These are phyloP conservation scores for Heteromyza rotundicornis DNA, from an alignment of 2,888 invertebrate genomes.

Conservation along the genomic window DNA sequence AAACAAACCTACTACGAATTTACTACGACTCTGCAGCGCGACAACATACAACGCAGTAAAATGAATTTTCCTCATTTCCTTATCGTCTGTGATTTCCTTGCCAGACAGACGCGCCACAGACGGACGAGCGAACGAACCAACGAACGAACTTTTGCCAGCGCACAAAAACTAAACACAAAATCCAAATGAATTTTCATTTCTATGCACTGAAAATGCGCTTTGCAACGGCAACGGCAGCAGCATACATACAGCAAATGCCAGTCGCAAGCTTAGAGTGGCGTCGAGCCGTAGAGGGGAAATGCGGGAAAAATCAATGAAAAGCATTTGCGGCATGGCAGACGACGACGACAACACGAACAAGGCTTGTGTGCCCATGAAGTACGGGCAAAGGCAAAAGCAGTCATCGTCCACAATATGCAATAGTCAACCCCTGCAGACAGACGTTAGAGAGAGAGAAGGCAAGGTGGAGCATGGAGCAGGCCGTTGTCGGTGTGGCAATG, in stretches of 20 bases:
- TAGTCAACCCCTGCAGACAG: not conserved
- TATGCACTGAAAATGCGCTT: conserved; percentile 28
- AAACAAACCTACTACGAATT: not conserved
- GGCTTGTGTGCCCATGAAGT: not conserved
- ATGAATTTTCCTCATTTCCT: conserved; percentile 58
- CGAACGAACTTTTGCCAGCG: not conserved
- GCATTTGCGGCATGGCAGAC: conserved; percentile 9
- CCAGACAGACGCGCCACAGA: conserved; percentile 25
- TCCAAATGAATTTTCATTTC: conserved; percentile 11
- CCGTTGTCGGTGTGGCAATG: not conserved
- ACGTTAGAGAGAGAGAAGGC: no score
- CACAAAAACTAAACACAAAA: not conserved
- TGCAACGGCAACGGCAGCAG: no score
- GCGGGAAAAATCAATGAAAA: conserved; percentile 21
- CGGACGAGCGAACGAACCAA: not conserved
- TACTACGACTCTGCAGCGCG: not conserved
- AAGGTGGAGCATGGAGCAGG: not conserved
- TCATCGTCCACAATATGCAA: not conserved
- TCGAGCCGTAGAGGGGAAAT: not conserved
- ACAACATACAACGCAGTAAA: no score
- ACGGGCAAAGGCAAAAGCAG: not conserved
- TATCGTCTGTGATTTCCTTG: conserved; percentile 58
- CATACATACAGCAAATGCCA: not conserved
- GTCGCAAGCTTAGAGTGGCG: no score
- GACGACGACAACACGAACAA: not conserved